Base-by-base conservation (phyloP, 2,888 invertebrate genomes). In the Chymomyza caudatula region DNA sequence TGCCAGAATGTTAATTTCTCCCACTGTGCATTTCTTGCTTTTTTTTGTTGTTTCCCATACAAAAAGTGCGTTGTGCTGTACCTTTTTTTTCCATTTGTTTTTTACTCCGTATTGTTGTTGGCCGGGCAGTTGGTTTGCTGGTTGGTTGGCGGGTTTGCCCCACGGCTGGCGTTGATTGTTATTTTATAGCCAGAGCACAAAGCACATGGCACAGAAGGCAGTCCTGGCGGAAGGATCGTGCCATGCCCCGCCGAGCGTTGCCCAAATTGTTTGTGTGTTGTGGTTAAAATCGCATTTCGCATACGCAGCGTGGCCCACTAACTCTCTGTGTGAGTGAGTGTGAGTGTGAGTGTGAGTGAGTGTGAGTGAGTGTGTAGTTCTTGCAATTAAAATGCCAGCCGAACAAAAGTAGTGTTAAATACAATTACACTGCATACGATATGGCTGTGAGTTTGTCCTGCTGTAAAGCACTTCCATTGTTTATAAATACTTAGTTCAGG, bases 81-180 rank as follows among this genome's bases (percentile, higher is more conserved):
- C 60, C 60, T 60, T 65, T 60, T 63, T 63, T 63, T 62, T 60
- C 68, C 54, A 62, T 63, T 44, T 63, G 63, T 44, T 37, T 54
- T 47, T 51, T 19, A 37, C 29, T 37, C n/a, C 55, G 66, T 74
- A 73, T 69, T 73, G 72, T 73, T 73, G 70, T 65, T 52, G 74
- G 69, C 55, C 65, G 60, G 64, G 47, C 61, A 61, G 25, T 37
- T 61, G 47, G 44, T 60, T 57, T 64, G 51, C 20, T 57, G 47
- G 29, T 43, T 11, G 43, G 47, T 47, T 15, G 44, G 44, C n/a
- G 13, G 47, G 47, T 47, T 47, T 19, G 17, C 47, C 47, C 59
- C 79, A 77, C 85, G 83, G 83, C 77, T 82, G 74, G 80, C 80
- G 80, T 79, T 80, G 85, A 85, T 80, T 80, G 80, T 85, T 82